Evolutionary conservation across 2,888 invertebrate genomes (phyloP).

Genomic region (Leptinotarsa haldemani): DNA sequence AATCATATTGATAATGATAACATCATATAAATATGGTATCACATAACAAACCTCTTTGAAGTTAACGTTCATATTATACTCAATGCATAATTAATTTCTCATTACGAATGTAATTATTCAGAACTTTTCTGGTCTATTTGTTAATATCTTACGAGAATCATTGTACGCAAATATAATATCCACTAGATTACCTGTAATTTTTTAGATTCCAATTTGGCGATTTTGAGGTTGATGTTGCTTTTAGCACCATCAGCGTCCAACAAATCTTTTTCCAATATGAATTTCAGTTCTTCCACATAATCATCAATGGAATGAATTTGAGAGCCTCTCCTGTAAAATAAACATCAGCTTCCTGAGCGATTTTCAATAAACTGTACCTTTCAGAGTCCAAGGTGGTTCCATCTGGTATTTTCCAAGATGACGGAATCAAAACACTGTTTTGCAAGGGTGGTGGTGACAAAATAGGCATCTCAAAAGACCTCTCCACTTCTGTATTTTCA

Average conservation of each 20-base stretch:
- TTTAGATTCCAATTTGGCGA: constrained; percentile 65
- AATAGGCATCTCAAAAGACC: constrained; percentile 52
- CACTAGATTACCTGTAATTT: constrained; percentile 57
- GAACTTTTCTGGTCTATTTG: too few relatives aligned
- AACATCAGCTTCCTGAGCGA: background rate
- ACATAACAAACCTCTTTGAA: too few relatives aligned
- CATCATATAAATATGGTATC: too few relatives aligned
- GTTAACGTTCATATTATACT: too few relatives aligned
- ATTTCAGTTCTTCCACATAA: constrained; percentile 41
- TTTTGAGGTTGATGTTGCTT: constrained; percentile 69
- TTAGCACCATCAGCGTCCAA: constrained; percentile 66
- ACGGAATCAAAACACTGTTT: constrained; percentile 63
- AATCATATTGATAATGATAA: too few relatives aligned
- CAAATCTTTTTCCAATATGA: constrained; percentile 52
- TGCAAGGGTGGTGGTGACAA: constrained; percentile 63
- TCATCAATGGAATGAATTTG: constrained; percentile 25
- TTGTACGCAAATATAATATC: background rate
- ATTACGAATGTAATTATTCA: too few relatives aligned
- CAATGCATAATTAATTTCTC: too few relatives aligned
- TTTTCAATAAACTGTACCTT: constrained; percentile 19
- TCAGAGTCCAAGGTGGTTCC: constrained; percentile 22
- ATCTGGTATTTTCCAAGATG: constrained; percentile 58
- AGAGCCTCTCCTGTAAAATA: background rate
- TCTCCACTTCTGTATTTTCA: constrained; percentile 50
- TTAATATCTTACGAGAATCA: too few relatives aligned